Evolutionary conservation across 2,888 invertebrate species (phyloP), one percentile per base, ranked within the genome.

Genomic region (Ashinkailepas kermadecensis): DNA sequence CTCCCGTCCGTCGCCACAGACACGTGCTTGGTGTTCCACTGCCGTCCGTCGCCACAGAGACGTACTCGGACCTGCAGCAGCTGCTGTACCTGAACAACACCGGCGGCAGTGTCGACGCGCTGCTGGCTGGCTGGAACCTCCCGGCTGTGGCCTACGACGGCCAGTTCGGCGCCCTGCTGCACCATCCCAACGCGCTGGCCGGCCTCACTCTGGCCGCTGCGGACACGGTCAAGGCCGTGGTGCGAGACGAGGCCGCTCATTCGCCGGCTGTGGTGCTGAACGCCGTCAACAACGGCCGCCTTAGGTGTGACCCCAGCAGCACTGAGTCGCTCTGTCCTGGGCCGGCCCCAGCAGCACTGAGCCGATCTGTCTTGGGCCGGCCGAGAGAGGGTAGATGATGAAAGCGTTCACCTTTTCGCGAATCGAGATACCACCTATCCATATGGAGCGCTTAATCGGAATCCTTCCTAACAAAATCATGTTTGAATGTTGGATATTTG

Each of bases 251-350:
- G 57, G 57, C 78, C 0, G 4, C n/a, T 12, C 58, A 58, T 18
- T 57, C 57, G n/a, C 57, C 78, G 8, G n/a, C 78, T 6, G 21
- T 78, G 8, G 58, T 78, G 2, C 23, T 78, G 23, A 78, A 78
- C 58, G 78, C 78, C 78, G 10, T 78, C 78, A 78, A 78, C 78
- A 78, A 78, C 78, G 78, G 78, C 57, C 18, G 57, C 12, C 78
- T 58, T 23, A 57, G 78, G 78, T 78, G 74, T 6, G 74, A 39
- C 39, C 4, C 39, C 15, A 18, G 62, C 18, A 62, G 3, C 62
- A 25, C 23, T 70, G 25, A 70, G 8, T 13, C 12, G 13, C 2
- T 23, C 11, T 23, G 4, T 23, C 70, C 25, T 21, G 10, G 25
- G 8, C 39, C 25, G 23, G 9, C 39, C 70, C 39, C 39, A 39